Evolutionary conservation across 2,888 invertebrate species (phyloP), one percentile per base, ranked within the genome.

Genomic region (Amitus sp.): DNA sequence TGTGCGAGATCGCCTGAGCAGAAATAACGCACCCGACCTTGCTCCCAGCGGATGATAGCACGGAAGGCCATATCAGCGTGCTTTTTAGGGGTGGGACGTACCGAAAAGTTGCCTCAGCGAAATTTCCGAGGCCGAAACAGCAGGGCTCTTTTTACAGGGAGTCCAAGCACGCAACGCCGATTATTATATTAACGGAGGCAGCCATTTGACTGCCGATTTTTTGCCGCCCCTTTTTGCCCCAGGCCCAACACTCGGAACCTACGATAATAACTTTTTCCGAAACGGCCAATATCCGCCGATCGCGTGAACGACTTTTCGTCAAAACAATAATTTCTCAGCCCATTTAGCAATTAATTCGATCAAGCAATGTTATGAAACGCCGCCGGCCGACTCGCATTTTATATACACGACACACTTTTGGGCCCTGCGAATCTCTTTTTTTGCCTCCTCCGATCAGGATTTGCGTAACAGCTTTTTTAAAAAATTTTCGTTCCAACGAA

Each of bases 151-250:
- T 20, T 20, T 9, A 48, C 52, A 58, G 40, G 28, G 47, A 43
- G 53, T 46, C 46, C 42, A n/a, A n/a, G 52, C 73, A 73, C 73
- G 71, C 72, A 73, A 64, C 57, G 49, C 20, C 70, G 66, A 73
- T 73, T 71, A 73, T 71, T 69, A 68, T 65, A 71, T 71, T 70
- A 67, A 66, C 60, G 51, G 55, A 57, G 65, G 59, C 60, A 51
- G 57, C 60, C 55, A 60, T 62, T 62, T 52, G 62, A 60, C 53
- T 62, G 60, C 60, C 46, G 59, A 60, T 66, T 66, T 50, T 65
- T 66, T 62, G 56, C 19, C 53, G 50, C 52, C 28, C 37, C 33
- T 30, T 5, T 28, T 40, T 48, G 64, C 59, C 60, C 48, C 46
- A 52, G 47, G 64, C 20, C 39, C 51, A 17, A 9, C 12, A 13